Evolutionary conservation across 2,797 vertebrate genomes (phyloP).

Genomic region (Pampus argenteus): DNA sequence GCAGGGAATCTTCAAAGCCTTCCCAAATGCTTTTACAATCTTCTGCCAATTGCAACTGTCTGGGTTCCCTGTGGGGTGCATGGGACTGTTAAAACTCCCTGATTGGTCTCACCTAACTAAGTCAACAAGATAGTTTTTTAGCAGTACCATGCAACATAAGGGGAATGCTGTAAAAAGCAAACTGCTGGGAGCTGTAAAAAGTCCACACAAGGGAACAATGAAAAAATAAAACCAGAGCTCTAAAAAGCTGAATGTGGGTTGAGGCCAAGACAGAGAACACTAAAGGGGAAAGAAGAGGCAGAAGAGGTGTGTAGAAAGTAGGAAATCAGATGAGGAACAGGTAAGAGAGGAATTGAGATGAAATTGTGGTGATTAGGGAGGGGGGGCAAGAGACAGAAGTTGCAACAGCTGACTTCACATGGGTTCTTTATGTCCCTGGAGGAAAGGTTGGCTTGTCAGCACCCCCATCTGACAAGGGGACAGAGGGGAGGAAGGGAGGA

Average conservation of each 20-base stretch:
- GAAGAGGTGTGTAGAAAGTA: not conserved
- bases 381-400: conserved; percentile 59
- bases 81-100: conserved; percentile 60
- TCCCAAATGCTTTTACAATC: conserved; percentile 61
- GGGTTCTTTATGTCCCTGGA: conserved; percentile 77
- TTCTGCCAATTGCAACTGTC: conserved; percentile 68
- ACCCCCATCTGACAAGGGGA: conserved; percentile 78
- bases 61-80: conserved; percentile 62
- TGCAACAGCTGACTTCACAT: conserved; percentile 85
- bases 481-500: conserved; percentile 53
- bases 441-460: conserved; percentile 77
- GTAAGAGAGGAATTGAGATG: conserved; percentile 55
- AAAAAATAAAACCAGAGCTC: conserved; percentile 15
- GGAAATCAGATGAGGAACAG: conserved; percentile 55
- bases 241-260: not conserved
- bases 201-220: not conserved
- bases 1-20: conserved; percentile 68
- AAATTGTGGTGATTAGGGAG: conserved; percentile 3
- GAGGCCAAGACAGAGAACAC: not conserved
- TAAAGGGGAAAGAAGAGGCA: not conserved
- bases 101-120: conserved; percentile 68
- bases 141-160: conserved; percentile 69
- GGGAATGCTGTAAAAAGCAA: conserved; percentile 61
- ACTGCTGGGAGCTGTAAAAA: conserved; percentile 50
- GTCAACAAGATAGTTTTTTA: conserved; percentile 69